These are phyloP conservation scores for Hassar affinis DNA, from an alignment of 2,113 vertebrate species.

Conservation along the genomic window DNA sequence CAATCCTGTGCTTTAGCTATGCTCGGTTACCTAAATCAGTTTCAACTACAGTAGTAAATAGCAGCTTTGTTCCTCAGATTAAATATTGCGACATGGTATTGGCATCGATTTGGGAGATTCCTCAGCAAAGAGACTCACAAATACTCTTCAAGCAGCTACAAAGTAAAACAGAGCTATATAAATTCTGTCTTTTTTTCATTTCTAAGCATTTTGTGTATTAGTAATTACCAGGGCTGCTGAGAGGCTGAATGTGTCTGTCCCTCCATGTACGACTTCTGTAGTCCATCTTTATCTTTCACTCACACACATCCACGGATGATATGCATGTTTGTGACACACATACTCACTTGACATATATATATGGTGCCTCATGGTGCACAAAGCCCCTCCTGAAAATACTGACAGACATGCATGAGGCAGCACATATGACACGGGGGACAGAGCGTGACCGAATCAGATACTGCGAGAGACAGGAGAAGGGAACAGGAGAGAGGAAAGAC, in stretches of 20 bases:
- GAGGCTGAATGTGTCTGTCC: neutral
- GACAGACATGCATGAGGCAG: neutral
- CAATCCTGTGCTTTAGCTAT: neutral
- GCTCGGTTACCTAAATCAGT: neutral
- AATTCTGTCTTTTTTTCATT: neutral
- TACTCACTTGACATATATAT: neutral
- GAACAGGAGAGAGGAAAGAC: neutral
- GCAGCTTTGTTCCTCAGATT: neutral
- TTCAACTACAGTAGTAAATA: neutral
- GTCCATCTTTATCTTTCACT: constrained; percentile 40
- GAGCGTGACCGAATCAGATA: neutral
- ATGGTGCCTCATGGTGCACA: neutral
- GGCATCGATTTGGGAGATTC: neutral
- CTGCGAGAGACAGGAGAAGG: neutral
- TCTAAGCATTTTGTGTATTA: neutral
- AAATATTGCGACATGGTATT: neutral
- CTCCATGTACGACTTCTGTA: constrained; percentile 33
- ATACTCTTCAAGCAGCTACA: neutral
- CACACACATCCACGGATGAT: neutral
- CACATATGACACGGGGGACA: neutral
- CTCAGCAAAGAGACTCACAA: neutral
- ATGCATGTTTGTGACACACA: neutral
- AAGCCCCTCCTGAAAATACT: constrained; percentile 28
- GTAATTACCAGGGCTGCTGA: constrained; percentile 35
- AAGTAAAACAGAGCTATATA: neutral